Base-by-base conservation (phyloP, 2,797 vertebrate genomes). In the Poecilia wingei region DNA sequence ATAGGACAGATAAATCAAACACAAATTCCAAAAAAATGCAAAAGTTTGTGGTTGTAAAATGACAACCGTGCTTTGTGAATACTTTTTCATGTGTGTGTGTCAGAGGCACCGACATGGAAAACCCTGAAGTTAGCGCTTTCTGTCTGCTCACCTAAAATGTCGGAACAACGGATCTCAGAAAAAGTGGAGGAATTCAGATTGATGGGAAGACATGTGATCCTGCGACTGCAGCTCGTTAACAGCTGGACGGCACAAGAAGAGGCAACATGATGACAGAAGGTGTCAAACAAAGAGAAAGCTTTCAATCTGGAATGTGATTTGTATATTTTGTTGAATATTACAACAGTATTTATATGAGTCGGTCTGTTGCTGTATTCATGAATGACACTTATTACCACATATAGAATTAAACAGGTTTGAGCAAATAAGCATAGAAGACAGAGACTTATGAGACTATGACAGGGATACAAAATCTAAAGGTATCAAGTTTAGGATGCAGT, bases 361-460 rank as follows among this genome's bases (percentile, higher is more conserved):
- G 61, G 77, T 92, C 82, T 88, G 84, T 87, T 82, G 85, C 74
- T 72, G 78, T 86, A 76, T 84, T 72, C 46, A 9, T 79, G 83
- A 92, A 82, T 86, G 80, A 91, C 83, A 84, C 10, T 22, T 88
- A 87, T 85, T 79, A 85, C 85, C 82, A 77, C 79, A 87, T 83
- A 87, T 74, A 79, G 83, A 86, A 77, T 59, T 57, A 86, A 80
- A 83, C 66, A 68, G 72, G 78, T 82, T 80, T 77, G 71, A 89
- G 79, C 77, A 81, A 78, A 84, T 81, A 81, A 25, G 53, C 53
- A 8, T 46, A 33, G 22, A 0, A 47, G 82, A 84, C 33, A 25
- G 74, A 72, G 66, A 78, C 72, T 83, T 90, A 92, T 89, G 82
- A 83, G 77, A 81, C 70, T 76, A n/a, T 28, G 43, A 71, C 3